These are phyloP conservation scores for Bombus haemorrhoidalis DNA, from an alignment of 1,140 invertebrate genomes.

Conservation along the genomic window DNA sequence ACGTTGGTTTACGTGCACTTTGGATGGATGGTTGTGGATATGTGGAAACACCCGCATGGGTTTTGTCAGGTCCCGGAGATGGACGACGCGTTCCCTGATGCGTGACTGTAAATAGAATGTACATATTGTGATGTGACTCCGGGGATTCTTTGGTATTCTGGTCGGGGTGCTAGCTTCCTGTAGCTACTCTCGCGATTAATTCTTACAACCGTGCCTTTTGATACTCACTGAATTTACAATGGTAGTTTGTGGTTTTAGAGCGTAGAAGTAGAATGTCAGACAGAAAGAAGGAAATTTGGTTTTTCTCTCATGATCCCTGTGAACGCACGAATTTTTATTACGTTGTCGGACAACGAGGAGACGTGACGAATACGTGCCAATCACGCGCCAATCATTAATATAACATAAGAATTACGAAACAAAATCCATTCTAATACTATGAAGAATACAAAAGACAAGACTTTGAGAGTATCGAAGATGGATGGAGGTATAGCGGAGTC, in stretches of 20 bases:
- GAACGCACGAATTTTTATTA: too few relatives aligned
- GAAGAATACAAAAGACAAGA: too few relatives aligned
- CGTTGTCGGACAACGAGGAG: too few relatives aligned
- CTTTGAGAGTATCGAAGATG: too few relatives aligned
- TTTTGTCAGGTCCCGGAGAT: neutral
- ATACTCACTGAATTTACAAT: neutral
- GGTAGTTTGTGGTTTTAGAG: neutral
- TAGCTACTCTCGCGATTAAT: neutral
- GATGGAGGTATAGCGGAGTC: too few relatives aligned
- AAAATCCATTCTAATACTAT: too few relatives aligned
- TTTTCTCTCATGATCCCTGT: too few relatives aligned
- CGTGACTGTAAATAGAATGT: slow-evolving; percentile 9
- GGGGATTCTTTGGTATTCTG: slow-evolving; percentile 10
- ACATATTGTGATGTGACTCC: neutral
- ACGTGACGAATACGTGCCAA: too few relatives aligned
- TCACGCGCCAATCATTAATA: too few relatives aligned
- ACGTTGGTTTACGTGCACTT: neutral
- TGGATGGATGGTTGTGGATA: neutral
- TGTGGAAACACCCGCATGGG: neutral
- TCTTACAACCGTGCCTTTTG: neutral
- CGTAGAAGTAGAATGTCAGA: neutral
- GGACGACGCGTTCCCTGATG: neutral
- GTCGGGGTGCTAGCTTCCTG: slow-evolving; percentile 14
- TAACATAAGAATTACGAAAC: too few relatives aligned
- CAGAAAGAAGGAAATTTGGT: too few relatives aligned